Evolutionary conservation across 2,888 invertebrate species (phyloP).

Genomic region (Linyphia triangularis): DNA sequence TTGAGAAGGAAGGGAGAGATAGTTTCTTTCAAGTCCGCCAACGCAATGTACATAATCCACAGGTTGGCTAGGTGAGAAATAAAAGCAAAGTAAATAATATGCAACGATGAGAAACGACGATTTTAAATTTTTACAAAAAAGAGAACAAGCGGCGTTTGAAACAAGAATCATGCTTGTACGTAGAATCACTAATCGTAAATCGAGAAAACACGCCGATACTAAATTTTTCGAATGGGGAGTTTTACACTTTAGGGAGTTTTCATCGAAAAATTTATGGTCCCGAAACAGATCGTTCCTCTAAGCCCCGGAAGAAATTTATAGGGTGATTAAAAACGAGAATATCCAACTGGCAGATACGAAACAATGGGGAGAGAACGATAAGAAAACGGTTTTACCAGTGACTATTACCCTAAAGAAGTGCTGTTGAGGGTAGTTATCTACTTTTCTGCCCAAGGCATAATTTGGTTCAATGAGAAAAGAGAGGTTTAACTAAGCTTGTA

Average conservation of each 20-base stretch:
- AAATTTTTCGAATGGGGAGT: neutral
- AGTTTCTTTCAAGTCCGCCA: too few relatives aligned
- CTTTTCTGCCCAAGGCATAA: neutral
- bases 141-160: neutral
- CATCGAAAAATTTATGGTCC: neutral
- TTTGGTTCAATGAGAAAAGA: neutral
- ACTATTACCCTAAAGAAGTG: neutral
- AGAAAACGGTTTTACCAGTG: neutral
- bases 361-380: neutral
- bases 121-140: neutral
- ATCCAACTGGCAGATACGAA: neutral
- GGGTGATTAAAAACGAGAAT: conserved; percentile 11
- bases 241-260: neutral
- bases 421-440: conserved; percentile 3
- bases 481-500: neutral
- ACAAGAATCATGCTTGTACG: neutral
- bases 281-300: neutral
- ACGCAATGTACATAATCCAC: too few relatives aligned
- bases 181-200: neutral
- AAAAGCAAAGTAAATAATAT: neutral
- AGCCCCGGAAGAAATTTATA: neutral
- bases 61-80: too few relatives aligned
- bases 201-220: neutral
- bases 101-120: neutral
- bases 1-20: too few relatives aligned